Percentiles rank a stretch among this genome's conserved stretches.
Evolutionary conservation across 2,113 vertebrate genomes (phyloP).

Genomic region (Nerophis lumbriciformis): DNA sequence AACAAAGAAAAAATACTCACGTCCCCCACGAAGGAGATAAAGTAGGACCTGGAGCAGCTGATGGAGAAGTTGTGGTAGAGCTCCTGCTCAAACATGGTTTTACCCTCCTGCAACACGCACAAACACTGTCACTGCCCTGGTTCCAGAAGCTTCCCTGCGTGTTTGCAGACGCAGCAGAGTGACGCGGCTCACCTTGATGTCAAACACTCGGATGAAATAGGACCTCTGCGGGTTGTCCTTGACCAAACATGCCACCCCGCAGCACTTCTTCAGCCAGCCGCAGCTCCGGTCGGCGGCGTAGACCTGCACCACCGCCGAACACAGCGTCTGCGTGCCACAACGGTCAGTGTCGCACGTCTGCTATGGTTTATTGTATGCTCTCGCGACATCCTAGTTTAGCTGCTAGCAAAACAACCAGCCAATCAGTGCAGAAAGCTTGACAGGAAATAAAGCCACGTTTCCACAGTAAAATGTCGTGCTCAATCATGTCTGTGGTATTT

Average conservation of each 20-base stretch:
- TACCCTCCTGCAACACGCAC: conserved; percentile 81
- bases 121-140: neutral
- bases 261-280: conserved; percentile 91
- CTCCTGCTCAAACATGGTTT: conserved; percentile 91
- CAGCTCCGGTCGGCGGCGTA: conserved; percentile 83
- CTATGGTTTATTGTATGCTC: too few species aligned
- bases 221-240: conserved; percentile 98
- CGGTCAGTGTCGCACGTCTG: neutral
- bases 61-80: conserved; percentile 95
- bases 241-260: conserved; percentile 93
- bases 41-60: conserved; percentile 89
- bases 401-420: too few species aligned
- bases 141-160: neutral
- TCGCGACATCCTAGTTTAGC: too few species aligned
- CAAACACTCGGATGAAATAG: conserved; percentile 95
- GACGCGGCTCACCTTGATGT: conserved; percentile 84
- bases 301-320: conserved; percentile 92
- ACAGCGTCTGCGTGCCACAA: conserved; percentile 77
- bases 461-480: too few species aligned
- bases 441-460: too few species aligned
- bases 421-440: too few species aligned
- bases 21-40: conserved; percentile 94
- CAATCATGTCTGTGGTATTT: too few species aligned
- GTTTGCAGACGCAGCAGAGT: neutral
- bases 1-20: conserved; percentile 60